phyloP scores from a whole-genome alignment of 2,113 vertebrate genomes.

The Crotalus tigris region DNA sequence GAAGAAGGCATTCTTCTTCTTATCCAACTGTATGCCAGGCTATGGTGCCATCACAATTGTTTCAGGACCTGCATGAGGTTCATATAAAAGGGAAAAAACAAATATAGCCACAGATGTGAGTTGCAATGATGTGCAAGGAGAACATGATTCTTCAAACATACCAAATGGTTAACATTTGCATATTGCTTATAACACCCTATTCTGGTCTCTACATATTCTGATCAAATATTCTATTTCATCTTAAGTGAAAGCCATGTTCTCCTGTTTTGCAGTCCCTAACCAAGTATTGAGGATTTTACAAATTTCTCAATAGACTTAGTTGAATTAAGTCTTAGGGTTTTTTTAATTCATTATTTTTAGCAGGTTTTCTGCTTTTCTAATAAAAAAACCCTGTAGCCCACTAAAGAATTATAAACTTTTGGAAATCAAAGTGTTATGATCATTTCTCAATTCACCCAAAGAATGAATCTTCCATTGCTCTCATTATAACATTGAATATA shows the following conservation, averaged over 20 bases:
- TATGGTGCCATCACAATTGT: background rate
- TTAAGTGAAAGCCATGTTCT: background rate
- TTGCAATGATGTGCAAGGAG: background rate
- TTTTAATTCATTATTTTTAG: background rate
- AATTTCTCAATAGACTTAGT: background rate
- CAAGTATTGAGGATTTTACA: conserved; percentile 26
- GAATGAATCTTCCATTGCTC: background rate
- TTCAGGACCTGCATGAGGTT: background rate
- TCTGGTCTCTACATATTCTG: background rate
- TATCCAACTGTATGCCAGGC: background rate
- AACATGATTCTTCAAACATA: background rate
- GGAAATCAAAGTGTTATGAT: background rate
- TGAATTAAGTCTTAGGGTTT: background rate
- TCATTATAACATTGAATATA: background rate
- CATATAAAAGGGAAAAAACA: background rate
- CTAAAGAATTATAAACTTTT: background rate
- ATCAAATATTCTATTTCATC: conserved; percentile 10
- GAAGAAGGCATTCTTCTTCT: background rate
- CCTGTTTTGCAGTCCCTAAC: background rate
- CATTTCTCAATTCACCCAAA: background rate
- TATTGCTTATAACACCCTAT: background rate
- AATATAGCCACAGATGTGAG: background rate
- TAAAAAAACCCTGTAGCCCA: background rate
- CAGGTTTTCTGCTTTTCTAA: background rate
- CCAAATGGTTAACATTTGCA: background rate